Base-by-base conservation (phyloP, 1,140 invertebrate genomes). In the Neoseiulus cucumeris region DNA sequence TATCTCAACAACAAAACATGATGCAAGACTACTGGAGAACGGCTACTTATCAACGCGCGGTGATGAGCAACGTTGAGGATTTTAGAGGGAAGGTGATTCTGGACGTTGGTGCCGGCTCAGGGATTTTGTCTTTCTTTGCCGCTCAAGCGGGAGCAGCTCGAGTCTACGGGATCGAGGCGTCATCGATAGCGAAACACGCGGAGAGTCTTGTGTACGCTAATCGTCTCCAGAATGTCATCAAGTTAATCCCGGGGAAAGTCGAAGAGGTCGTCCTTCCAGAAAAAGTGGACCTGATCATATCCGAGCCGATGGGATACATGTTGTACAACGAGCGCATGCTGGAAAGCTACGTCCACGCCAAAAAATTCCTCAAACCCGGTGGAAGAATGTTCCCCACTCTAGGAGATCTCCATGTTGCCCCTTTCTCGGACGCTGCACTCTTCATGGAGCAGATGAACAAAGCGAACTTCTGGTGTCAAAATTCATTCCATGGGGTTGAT, bases 281-380 rank as follows among this genome's bases (percentile, higher is more conserved):
- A 76, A 82, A 81, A 71, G 93, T 98, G 14, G 94, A 98, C 78
- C 84, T 95, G 30, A 96, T 98, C 71, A 92, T 99, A 68, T 97
- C 92, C 7, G 95, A 99, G 78, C 95, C 95, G 0, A 98, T 98
- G 95, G 95, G 95, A 29, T 98, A 98, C 73, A 98, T 98, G 95
- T 78, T 99, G 12, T 96, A 96, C 73, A 99, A 99, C 78, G 95
- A 99, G 77, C 81, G 95, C 70, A 99, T 99, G 95, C 78, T 99
- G 68, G 95, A 99, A 79, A 96, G 92, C 5, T 99, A 94, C 79
- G 78, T 99, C 47, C 93, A 98, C 79, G 93, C 94, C 2, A 95
- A 97, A 74, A 98, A 98, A 74, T 99, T 92, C 90, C 79, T 99
- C 14, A 86, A 85, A 77, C 86, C 89, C 59, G 84, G 84, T 74